A percentile compares a stretch with the other conserved stretches of the same genome.
Evolutionary conservation across 2,797 vertebrate genomes (phyloP).

Genomic region (Garrulus glandarius): DNA sequence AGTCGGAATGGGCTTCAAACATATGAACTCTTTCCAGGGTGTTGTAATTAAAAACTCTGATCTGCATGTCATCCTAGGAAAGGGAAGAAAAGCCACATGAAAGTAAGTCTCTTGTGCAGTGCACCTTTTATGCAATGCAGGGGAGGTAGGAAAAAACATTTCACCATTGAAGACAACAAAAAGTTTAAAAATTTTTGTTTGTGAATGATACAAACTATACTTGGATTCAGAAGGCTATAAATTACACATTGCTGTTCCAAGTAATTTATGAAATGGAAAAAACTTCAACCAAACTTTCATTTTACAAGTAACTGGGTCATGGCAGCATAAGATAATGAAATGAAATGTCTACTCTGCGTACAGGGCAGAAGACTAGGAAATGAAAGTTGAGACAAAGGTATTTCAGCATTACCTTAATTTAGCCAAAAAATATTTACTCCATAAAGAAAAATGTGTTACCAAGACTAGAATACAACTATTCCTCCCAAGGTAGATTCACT

Average conservation of each 20-base stretch:
- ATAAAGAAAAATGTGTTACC: background rate
- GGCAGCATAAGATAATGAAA: background rate
- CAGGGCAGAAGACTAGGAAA: background rate
- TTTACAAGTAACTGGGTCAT: background rate
- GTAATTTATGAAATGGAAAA: background rate
- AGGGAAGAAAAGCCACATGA: background rate
- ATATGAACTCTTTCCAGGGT: conserved; percentile 96
- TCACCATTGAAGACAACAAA: background rate
- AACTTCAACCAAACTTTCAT: background rate
- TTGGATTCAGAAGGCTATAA: background rate
- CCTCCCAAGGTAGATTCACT: background rate
- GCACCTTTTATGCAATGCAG: background rate
- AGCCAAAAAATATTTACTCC: background rate
- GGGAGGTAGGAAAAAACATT: background rate
- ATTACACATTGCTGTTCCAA: background rate
- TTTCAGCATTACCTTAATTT: background rate
- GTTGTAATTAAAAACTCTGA: conserved; percentile 97
- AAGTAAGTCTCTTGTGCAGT: background rate
- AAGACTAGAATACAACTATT: background rate
- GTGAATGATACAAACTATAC: background rate
- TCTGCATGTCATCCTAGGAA: conserved; percentile 96
- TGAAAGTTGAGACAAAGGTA: background rate
- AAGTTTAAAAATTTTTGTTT: background rate
- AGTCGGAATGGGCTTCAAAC: conserved; percentile 98
- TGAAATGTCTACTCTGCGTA: background rate